These are phyloP conservation scores for Leucania comma DNA, from an alignment of 2,888 invertebrate genomes.

Conservation along the genomic window DNA sequence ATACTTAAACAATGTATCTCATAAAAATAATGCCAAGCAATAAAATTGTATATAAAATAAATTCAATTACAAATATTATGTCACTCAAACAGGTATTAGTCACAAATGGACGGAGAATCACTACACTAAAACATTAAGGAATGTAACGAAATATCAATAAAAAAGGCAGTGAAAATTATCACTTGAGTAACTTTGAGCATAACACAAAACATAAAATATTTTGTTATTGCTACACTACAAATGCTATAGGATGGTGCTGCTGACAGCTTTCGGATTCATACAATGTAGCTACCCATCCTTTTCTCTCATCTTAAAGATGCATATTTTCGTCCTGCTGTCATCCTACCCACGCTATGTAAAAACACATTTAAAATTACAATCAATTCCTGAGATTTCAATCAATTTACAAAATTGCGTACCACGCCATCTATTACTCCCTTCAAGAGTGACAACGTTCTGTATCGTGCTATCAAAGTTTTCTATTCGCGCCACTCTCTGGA, in stretches of 20 bases:
- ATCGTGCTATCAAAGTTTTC: conserved; percentile 32
- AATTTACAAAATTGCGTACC: conserved; percentile 51
- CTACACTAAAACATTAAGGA: conserved; percentile 54
- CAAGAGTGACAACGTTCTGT: conserved; percentile 35
- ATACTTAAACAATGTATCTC: conserved; percentile 21
- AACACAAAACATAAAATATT: conserved; percentile 38
- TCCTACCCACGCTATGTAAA: too few species aligned
- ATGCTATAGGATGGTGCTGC: too few species aligned
- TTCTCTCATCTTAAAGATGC: too few species aligned
- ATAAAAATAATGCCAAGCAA: conserved; percentile 34
- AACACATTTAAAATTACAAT: conserved; percentile 21
- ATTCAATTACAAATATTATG: conserved; percentile 68
- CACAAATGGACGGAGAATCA: conserved; percentile 67
- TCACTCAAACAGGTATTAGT: conserved; percentile 75
- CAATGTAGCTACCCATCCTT: too few species aligned
- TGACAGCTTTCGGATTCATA: too few species aligned
- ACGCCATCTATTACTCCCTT: conserved; percentile 47
- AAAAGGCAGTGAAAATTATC: conserved; percentile 76
- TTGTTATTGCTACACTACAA: conserved; percentile 26
- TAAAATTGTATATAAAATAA: conserved; percentile 46
- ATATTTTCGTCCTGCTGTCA: too few species aligned
- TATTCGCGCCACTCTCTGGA: conserved; percentile 87
- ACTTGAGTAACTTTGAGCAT: conserved; percentile 74
- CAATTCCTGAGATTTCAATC: conserved; percentile 47
- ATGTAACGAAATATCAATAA: conserved; percentile 56